phyloP scores from a whole-genome alignment of 2,888 invertebrate genomes.

The Gastrophysa polygoni region DNA sequence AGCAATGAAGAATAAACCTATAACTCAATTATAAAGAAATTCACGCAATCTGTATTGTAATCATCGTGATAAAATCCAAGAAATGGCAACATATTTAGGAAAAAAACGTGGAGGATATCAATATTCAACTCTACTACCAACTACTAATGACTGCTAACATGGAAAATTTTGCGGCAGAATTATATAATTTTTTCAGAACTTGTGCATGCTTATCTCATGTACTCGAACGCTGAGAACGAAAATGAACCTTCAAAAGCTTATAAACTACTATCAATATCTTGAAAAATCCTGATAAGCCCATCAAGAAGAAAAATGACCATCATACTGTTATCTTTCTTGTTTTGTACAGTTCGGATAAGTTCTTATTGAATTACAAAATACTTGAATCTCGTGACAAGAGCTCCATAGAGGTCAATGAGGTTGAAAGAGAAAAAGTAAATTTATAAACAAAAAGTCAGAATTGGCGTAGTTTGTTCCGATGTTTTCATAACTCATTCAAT shows the following conservation, averaged over 20 bases:
- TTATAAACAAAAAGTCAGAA: slow-evolving; percentile 20
- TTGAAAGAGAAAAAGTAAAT: slow-evolving; percentile 27
- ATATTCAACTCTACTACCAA: too few species aligned
- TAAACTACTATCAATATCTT: background rate
- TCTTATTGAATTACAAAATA: background rate
- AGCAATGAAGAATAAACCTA: too few species aligned
- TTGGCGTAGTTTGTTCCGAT: slow-evolving; percentile 24
- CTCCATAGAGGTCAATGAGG: slow-evolving; percentile 29
- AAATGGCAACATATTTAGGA: too few species aligned
- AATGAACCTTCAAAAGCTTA: background rate
- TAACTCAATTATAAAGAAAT: too few species aligned
- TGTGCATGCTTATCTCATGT: background rate
- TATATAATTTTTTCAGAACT: too few species aligned
- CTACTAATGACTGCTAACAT: too few species aligned
- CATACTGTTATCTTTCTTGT: background rate
- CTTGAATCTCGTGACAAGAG: background rate
- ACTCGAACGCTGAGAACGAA: background rate
- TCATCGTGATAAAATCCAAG: too few species aligned
- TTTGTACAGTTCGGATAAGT: background rate
- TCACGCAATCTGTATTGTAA: too few species aligned
- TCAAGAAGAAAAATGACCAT: too few species aligned
- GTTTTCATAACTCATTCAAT: slow-evolving; percentile 31
- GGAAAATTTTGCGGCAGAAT: too few species aligned
- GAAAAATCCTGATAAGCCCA: too few species aligned
- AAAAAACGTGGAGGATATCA: too few species aligned